Conservation (phyloP, 2,797 vertebrate species). For the Acrossocheilus fasciatus region DNA sequence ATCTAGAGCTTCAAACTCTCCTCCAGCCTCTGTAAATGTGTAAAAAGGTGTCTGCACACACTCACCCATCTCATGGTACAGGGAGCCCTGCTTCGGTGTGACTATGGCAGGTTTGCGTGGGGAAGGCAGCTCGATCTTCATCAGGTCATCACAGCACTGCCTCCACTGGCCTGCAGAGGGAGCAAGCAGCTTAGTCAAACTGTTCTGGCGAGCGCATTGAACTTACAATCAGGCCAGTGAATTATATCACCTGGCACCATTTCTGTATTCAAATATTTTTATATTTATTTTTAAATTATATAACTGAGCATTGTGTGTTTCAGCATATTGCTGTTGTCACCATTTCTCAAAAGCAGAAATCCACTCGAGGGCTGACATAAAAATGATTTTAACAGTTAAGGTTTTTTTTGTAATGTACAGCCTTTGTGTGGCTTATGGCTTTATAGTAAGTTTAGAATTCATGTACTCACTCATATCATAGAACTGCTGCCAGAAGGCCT, state of each 20-base stretch:
- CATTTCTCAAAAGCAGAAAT: neutral
- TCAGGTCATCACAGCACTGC: constrained; percentile 93
- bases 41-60: neutral
- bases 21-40: neutral
- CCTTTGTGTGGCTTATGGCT: neutral
- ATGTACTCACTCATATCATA: constrained; percentile 90
- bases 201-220: neutral
- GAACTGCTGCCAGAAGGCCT: constrained; percentile 95
- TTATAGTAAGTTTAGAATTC: neutral
- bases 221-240: neutral
- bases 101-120: constrained; percentile 84
- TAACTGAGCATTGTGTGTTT: neutral
- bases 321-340: neutral
- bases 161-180: constrained; percentile 88
- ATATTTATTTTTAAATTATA: neutral
- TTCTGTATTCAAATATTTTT: neutral
- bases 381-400: neutral
- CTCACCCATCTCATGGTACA: constrained; percentile 96
- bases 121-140: constrained; percentile 90
- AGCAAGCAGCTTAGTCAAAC: constrained; percentile 36
- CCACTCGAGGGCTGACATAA: neutral
- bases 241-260: neutral
- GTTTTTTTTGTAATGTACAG: neutral
- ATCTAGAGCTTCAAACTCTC: neutral
- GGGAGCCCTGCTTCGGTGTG: constrained; percentile 89